Percentiles rank a stretch among this genome's conserved stretches.
Evolutionary conservation across 2,113 vertebrate species (phyloP).

Genomic region (Gambusia affinis): DNA sequence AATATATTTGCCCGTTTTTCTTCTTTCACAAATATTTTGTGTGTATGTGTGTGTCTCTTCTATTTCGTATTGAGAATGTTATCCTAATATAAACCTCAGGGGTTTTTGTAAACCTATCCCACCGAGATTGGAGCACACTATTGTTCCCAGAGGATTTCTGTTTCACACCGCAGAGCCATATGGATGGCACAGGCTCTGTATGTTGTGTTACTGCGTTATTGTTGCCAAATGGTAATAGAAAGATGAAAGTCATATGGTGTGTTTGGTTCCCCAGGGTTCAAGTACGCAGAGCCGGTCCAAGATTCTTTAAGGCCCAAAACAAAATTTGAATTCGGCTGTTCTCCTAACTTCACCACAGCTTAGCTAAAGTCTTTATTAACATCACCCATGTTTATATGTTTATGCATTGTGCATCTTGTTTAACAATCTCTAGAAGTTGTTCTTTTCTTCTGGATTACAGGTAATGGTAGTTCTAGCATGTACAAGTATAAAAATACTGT

Average conservation of each 20-base stretch:
- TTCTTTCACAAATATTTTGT: neutral
- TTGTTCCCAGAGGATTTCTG: constrained; percentile 40
- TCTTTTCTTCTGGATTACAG: no score
- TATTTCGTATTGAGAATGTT: neutral
- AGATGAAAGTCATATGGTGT: neutral
- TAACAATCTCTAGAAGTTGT: no score
- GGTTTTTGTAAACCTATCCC: neutral
- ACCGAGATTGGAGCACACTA: neutral
- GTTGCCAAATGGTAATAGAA: constrained; percentile 16
- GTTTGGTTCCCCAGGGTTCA: neutral
- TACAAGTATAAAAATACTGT: no score
- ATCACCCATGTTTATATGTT: no score
- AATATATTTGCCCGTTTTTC: neutral
- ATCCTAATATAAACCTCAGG: neutral
- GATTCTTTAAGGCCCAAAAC: neutral
- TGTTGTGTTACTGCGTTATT: constrained; percentile 10
- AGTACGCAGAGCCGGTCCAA: neutral
- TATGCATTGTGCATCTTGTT: no score
- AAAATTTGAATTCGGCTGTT: neutral
- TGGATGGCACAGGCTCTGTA: constrained; percentile 7
- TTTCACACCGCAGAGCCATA: constrained; percentile 22
- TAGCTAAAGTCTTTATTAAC: no score
- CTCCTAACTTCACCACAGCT: neutral
- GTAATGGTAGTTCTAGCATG: no score
- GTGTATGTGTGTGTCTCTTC: neutral